Evolutionary conservation across 2,113 vertebrate species (phyloP).

Genomic region (Halichoeres trimaculatus): DNA sequence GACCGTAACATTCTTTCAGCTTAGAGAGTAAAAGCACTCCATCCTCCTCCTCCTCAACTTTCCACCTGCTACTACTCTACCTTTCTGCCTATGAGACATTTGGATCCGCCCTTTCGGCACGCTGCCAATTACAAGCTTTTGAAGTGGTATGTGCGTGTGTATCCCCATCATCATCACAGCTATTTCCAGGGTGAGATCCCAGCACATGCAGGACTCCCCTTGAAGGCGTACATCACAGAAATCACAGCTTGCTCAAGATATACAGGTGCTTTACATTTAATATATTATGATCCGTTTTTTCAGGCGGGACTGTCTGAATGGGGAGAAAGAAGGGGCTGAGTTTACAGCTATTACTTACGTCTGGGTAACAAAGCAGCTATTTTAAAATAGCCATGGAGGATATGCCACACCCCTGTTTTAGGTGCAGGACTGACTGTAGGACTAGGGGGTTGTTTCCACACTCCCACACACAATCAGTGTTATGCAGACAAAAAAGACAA

Average conservation of each 20-base stretch:
- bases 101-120: constrained; percentile 40
- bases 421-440: background rate
- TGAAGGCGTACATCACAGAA: background rate
- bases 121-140: constrained; percentile 47
- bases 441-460: background rate
- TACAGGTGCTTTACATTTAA: background rate
- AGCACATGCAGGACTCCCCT: constrained; percentile 13
- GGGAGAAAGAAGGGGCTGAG: background rate
- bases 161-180: constrained; percentile 41
- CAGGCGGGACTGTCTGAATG: too few relatives aligned
- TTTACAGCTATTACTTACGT: background rate
- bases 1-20: constrained; percentile 16
- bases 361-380: background rate
- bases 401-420: background rate
- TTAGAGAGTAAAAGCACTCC: constrained; percentile 9
- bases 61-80: constrained; percentile 39
- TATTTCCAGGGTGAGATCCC: constrained; percentile 27
- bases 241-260: background rate
- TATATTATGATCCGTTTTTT: background rate
- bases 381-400: background rate
- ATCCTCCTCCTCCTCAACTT: constrained; percentile 25
- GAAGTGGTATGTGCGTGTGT: constrained; percentile 20
- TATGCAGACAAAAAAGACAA: too few relatives aligned
- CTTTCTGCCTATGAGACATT: constrained; percentile 39
- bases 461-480: background rate